Evolutionary conservation across 2,888 invertebrate species (phyloP).

Genomic region (Drosophila paramelanica): DNA sequence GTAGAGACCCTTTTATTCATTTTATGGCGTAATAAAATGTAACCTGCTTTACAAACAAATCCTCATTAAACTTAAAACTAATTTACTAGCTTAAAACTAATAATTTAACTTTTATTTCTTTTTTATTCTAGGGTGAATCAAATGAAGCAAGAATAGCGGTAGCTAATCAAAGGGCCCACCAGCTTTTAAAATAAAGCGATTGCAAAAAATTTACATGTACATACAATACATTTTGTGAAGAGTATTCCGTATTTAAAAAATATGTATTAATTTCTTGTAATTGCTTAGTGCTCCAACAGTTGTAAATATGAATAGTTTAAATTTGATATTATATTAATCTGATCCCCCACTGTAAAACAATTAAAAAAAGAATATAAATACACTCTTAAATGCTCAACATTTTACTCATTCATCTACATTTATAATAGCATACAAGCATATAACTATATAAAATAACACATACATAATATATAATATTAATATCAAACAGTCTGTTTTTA

Average conservation of each 20-base stretch:
- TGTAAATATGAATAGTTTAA: conserved; percentile 34
- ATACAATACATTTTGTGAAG: conserved; percentile 36
- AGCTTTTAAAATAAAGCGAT: conserved; percentile 93
- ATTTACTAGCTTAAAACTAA: neutral
- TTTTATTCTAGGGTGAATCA: conserved; percentile 89
- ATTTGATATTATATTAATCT: neutral
- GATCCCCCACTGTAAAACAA: conserved; percentile 5
- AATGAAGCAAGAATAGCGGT: conserved; percentile 98
- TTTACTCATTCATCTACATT: neutral
- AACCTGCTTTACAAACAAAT: no score
- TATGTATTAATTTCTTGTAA: conserved; percentile 48
- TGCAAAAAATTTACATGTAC: conserved; percentile 32
- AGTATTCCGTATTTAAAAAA: conserved; percentile 36
- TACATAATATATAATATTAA: neutral
- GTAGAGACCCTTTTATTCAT: no score
- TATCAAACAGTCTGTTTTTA: neutral
- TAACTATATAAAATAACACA: neutral
- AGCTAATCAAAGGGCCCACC: conserved; percentile 98
- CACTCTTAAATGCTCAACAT: conserved; percentile 25
- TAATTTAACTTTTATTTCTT: conserved; percentile 6
- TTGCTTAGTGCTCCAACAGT: conserved; percentile 63
- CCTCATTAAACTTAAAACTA: neutral
- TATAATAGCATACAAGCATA: neutral
- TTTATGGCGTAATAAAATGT: no score
- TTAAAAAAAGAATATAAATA: neutral